These are phyloP conservation scores for Mya arenaria DNA, from an alignment of 1,140 invertebrate species.

Conservation along the genomic window DNA sequence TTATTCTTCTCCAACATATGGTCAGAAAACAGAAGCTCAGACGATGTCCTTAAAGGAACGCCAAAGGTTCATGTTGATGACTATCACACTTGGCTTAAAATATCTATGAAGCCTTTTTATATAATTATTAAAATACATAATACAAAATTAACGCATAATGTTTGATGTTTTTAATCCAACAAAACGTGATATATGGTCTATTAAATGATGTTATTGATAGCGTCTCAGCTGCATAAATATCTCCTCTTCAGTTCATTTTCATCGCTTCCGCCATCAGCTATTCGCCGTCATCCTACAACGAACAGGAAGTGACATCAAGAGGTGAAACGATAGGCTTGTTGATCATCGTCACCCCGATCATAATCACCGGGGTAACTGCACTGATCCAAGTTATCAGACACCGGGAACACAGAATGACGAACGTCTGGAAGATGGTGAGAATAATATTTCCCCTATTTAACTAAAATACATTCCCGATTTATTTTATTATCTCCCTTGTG, in stretches of 20 bases:
- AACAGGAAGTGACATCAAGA: neutral
- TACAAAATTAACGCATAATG: neutral
- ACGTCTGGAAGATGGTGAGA: too few relatives aligned
- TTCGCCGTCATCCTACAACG: neutral
- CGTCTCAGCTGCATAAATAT: neutral
- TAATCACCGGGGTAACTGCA: neutral
- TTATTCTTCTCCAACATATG: too few relatives aligned
- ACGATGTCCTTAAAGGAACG: too few relatives aligned
- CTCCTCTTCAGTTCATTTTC: conserved; percentile 34
- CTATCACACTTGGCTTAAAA: neutral
- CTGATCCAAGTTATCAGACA: neutral
- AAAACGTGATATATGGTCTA: neutral
- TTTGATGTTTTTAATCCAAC: neutral
- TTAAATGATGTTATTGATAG: neutral
- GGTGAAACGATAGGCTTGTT: conserved; percentile 22
- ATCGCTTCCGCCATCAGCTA: conserved; percentile 33
- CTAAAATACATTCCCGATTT: too few relatives aligned
- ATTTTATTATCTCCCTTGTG: too few relatives aligned
- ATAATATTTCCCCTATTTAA: too few relatives aligned
- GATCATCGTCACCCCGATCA: conserved; percentile 5
- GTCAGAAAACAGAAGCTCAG: too few relatives aligned
- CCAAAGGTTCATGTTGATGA: too few relatives aligned
- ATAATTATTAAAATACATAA: neutral
- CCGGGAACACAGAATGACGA: too few relatives aligned
- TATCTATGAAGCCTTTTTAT: neutral